These are phyloP conservation scores for Semaprochilodus insignis DNA, from an alignment of 2,797 vertebrate genomes.

Conservation along the genomic window DNA sequence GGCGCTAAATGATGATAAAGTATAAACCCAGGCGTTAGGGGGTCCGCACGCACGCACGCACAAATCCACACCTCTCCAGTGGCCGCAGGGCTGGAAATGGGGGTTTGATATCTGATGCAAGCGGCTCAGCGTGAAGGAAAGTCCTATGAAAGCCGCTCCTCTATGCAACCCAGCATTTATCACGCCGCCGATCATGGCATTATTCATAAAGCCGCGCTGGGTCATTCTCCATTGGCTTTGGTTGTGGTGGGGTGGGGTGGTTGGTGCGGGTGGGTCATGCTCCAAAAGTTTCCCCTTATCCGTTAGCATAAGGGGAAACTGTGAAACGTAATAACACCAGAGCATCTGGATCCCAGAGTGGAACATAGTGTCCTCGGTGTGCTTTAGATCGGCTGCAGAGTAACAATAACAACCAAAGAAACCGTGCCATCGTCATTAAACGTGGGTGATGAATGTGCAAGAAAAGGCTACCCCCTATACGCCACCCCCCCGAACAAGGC, in stretches of 20 bases:
- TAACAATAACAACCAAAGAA: background rate
- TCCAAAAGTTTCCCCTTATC: background rate
- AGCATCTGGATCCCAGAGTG: background rate
- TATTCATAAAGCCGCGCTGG: constrained; percentile 2
- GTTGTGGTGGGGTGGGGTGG: background rate
- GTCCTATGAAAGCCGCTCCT: background rate
- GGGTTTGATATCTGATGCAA: constrained; percentile 22
- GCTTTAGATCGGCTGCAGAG: background rate
- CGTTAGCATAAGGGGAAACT: too few relatives aligned
- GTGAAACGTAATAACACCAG: too few relatives aligned
- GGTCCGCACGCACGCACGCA: background rate
- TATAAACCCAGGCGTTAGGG: constrained; percentile 1
- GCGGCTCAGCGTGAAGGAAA: background rate
- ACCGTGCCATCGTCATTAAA: background rate
- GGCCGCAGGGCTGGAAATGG: background rate
- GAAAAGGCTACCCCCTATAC: background rate
- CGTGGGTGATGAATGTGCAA: constrained; percentile 15
- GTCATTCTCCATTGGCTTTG: background rate
- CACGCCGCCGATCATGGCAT: background rate
- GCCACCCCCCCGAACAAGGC: too few relatives aligned
- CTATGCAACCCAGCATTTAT: constrained; percentile 3
- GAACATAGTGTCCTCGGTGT: too few relatives aligned
- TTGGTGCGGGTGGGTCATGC: background rate
- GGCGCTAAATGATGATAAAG: constrained; percentile 50
- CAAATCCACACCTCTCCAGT: background rate